Base-by-base conservation (phyloP, 2,797 vertebrate genomes). In the Epinephelus awoara region DNA sequence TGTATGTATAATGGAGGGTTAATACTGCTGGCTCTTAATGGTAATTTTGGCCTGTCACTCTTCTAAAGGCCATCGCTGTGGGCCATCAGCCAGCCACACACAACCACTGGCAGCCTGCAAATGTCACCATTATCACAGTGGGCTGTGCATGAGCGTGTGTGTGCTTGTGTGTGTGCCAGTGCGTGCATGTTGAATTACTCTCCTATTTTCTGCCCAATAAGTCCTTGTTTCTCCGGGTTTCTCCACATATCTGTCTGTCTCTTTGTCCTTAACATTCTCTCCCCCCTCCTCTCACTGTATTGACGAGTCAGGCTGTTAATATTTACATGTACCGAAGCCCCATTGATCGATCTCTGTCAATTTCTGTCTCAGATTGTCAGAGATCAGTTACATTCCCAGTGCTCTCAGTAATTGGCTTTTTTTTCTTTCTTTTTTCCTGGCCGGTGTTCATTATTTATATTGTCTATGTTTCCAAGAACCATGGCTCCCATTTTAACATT, bases 61-160 rank as follows among this genome's bases (percentile, higher is more conserved):
- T 85, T 88, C 88, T 94, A 95, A 95, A 95, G 94, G 94, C 94
- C 94, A 95, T 93, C 94, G 87, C 92, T 89, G 91, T 86, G 75
- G 90, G 91, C 90, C 88, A 92, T 94, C 93, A 92, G 89, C 90
- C 90, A 90, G 88, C 79, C 76, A 47, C 85, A 89, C 89, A 87
- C 85, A 87, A 82, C 91, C 86, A 92, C 89, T 65, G 75, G 82
- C 87, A 85, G 84, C 57, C 90, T 82, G 85, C 72, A 94, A 96
- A 95, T 96, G 95, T 95, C 95, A 96, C 92, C 89, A 89, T 91
- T 93, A 93, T 90, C 92, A 89, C 89, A 88, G 79, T 72, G 61
- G 74, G 84, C 63, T 80, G 67, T 69, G 64, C 59, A 38, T 54
- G 17, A 56, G 67, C 19, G 40, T 56, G 55, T 77, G 68, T 67